Base-by-base conservation (phyloP, 2,888 invertebrate species). In the Agriotes lineatus region DNA sequence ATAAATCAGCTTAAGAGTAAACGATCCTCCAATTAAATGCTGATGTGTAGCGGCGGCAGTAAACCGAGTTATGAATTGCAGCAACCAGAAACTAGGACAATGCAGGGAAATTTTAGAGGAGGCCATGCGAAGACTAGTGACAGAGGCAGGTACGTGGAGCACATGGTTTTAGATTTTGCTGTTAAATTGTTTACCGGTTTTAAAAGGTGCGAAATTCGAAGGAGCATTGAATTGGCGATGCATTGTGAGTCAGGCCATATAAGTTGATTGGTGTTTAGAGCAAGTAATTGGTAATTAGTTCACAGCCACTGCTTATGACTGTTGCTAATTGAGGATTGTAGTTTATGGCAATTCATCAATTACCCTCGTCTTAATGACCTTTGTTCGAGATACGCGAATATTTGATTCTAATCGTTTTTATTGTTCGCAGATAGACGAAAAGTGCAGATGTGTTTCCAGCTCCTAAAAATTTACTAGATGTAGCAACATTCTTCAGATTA, bases 261-360 rank as follows among this genome's bases (percentile, higher is more conserved):
- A 66, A 66, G 44, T 66, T 66, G 60, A 66, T 66, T 66, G 66
- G 59, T 60, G 60, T 66, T 66, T 59, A 66, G 66, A 52, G 66
- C 60, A 66, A 60, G 66, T 66, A 66, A 66, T 59, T 60, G 66
- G 42, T 66, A 66, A 66, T 66, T 60, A 64, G 64, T 64, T 64
- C 64, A 64, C 64, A 64, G 57, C 64, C 44, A 64, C 64, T 64
- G 64, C 64, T 64, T 64, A 64, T 48, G 64, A 35, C 64, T 64
- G 57, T 64, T 57, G 22, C 59, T 65, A 65, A 67, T 67, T 61
- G 42, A 54, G 44, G 45, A 67, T 54, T 67, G 44, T 59, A 56
- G 42, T 67, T 61, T 66, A 66, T 60, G 45, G 59, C 66, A 66
- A 59, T 66, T 60, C 66, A 54, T 60, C 42, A 60, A 64, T 64